Evolutionary conservation across 2,113 vertebrate species (phyloP), one percentile per base, ranked within the genome.

Genomic region (Ranitomeya imitator): DNA sequence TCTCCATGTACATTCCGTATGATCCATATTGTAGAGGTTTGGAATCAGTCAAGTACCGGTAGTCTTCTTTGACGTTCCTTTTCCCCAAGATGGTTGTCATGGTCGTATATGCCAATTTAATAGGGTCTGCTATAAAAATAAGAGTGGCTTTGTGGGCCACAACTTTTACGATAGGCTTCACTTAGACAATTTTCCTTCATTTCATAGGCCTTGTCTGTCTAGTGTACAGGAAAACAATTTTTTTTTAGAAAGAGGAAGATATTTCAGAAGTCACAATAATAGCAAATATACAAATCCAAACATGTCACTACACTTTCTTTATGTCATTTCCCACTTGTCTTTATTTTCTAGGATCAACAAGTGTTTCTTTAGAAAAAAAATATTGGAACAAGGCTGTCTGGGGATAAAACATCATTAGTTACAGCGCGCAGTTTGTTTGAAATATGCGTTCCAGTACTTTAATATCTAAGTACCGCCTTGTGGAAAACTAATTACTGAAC

Each of bases 401-500:
- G 87, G 74, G 81, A 89, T 89, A 89, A 89, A 89, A 83, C 86
- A 85, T 91, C 89, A 89, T 90, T 91, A 90, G 74, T 90, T 91
- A 91, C 81, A 90, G 74, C 87, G 83, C 89, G 86, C 87, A 90
- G 77, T 91, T 91, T 90, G 90, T 90, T 84, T 87, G 86, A 91
- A 83, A 90, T 31, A 84, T 37, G 85, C 88, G 91, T 92, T 93
- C 78, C 76, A 90, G 84, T 76, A 91, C 61, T 86, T 52, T 90
- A 96, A 95, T 95, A 96, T 96, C 95, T 96, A 95, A 95, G 94
- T 94, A 93, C 94, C 93, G 95, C 94, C 95, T 96, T 94, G 94
- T 95, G 94, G 95, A 96, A 96, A 96, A 96, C 95, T 96, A 96
- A 96, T 96, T 96, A 96, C 94, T 92, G 93, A 96, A 93, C 95